Conservation (phyloP, 1,140 invertebrate species). For the Neodiprion pinetum region DNA sequence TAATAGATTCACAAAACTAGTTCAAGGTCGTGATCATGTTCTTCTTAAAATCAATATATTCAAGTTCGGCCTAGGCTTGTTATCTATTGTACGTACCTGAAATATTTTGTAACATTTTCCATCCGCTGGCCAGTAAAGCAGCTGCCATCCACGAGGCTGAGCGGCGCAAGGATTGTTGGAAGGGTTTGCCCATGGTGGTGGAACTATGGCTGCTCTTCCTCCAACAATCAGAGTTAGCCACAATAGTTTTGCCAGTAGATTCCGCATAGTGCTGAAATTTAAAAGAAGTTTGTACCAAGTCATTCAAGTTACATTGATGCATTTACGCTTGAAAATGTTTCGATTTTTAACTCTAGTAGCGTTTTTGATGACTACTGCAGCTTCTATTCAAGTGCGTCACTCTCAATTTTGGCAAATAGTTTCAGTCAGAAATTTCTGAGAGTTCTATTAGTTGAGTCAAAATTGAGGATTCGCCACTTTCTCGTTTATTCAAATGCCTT, state of each 20-base stretch:
- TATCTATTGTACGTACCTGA: conserved; percentile 62
- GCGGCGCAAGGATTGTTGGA: conserved; percentile 80
- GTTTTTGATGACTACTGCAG: too few relatives aligned
- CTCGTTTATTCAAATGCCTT: too few relatives aligned
- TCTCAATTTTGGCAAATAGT: too few relatives aligned
- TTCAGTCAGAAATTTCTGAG: too few relatives aligned
- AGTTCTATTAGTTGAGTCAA: too few relatives aligned
- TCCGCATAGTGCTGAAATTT: conserved; percentile 44
- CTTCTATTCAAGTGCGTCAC: too few relatives aligned
- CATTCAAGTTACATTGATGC: too few relatives aligned
- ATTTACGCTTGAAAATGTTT: too few relatives aligned
- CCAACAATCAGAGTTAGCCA: conserved; percentile 37
- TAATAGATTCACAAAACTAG: neutral
- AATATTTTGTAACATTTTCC: conserved; percentile 88
- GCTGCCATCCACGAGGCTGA: conserved; percentile 80
- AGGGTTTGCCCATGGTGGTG: conserved; percentile 85
- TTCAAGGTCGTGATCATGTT: neutral
- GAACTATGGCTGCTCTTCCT: conserved; percentile 68
- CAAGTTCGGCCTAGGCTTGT: neutral
- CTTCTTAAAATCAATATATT: neutral
- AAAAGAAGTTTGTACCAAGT: neutral
- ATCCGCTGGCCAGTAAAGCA: conserved; percentile 82
- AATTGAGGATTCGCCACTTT: too few relatives aligned
- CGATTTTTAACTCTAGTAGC: too few relatives aligned
- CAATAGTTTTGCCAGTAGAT: conserved; percentile 32